A percentile compares a stretch with the other conserved stretches of the same genome.
Evolutionary conservation across 2,797 vertebrate genomes (phyloP).

Genomic region (Sitta carolinensis): DNA sequence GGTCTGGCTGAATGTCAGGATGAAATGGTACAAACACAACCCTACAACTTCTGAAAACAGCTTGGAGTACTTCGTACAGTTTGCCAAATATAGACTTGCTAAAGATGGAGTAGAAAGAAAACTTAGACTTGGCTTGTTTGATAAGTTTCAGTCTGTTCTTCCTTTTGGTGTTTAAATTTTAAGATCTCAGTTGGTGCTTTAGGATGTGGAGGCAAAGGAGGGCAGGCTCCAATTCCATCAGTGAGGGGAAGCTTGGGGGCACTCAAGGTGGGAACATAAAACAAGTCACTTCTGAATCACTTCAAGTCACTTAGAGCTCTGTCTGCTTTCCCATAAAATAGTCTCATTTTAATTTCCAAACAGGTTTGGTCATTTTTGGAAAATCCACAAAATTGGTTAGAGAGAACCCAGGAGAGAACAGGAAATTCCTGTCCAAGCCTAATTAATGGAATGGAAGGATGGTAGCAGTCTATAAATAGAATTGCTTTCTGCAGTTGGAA

Average conservation of each 20-base stretch:
- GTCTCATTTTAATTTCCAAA: background rate
- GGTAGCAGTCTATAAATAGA: background rate
- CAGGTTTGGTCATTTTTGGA: background rate
- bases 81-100: background rate
- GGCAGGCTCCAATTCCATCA: background rate
- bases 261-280: background rate
- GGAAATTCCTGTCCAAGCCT: background rate
- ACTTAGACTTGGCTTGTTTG: background rate
- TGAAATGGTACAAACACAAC: background rate
- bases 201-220: background rate
- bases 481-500: background rate
- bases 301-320: background rate
- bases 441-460: background rate
- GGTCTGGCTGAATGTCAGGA: background rate
- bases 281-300: background rate
- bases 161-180: background rate
- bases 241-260: background rate
- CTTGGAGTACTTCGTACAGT: background rate
- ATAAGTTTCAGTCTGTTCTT: background rate
- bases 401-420: background rate
- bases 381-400: background rate
- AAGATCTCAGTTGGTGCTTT: background rate
- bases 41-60: background rate
- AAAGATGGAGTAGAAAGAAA: background rate
- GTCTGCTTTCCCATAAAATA: background rate